Evolutionary conservation across 2,888 invertebrate genomes (phyloP).

Genomic region (Hemaris fuciformis): DNA sequence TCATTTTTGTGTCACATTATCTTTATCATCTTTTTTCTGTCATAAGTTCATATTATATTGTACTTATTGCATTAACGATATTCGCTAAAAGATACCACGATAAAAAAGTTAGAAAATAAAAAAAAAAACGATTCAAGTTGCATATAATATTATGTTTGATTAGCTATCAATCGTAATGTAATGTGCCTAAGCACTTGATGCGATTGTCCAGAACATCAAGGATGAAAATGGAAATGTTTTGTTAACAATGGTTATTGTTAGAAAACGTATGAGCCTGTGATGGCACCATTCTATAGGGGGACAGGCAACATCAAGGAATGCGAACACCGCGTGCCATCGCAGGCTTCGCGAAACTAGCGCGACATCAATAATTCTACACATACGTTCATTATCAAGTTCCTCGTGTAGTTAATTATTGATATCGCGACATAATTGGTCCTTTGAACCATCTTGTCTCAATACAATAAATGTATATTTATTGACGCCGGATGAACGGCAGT

Average conservation of each 20-base stretch:
- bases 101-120: constrained; percentile 59
- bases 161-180: constrained; percentile 70
- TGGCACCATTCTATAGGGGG: constrained; percentile 41
- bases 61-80: constrained; percentile 79
- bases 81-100: constrained; percentile 73
- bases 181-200: constrained; percentile 74
- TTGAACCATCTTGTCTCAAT: constrained; percentile 26
- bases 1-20: constrained; percentile 62
- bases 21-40: constrained; percentile 63
- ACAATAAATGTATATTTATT: constrained; percentile 16
- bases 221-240: constrained; percentile 44
- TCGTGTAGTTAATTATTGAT: constrained; percentile 31
- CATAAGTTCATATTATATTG: constrained; percentile 75
- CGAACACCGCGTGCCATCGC: constrained; percentile 40
- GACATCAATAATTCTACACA: constrained; percentile 37
- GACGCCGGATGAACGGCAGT: constrained; percentile 15
- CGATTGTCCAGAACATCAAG: constrained; percentile 57
- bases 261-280: constrained; percentile 46
- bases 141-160: constrained; percentile 78
- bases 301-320: constrained; percentile 24
- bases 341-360: constrained; percentile 36
- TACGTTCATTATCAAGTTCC: constrained; percentile 17
- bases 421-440: constrained; percentile 20
- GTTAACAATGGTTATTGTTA: constrained; percentile 46
- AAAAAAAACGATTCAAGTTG: constrained; percentile 71